phyloP scores from a whole-genome alignment of 2,888 invertebrate genomes.

The Aplocera efformata region DNA sequence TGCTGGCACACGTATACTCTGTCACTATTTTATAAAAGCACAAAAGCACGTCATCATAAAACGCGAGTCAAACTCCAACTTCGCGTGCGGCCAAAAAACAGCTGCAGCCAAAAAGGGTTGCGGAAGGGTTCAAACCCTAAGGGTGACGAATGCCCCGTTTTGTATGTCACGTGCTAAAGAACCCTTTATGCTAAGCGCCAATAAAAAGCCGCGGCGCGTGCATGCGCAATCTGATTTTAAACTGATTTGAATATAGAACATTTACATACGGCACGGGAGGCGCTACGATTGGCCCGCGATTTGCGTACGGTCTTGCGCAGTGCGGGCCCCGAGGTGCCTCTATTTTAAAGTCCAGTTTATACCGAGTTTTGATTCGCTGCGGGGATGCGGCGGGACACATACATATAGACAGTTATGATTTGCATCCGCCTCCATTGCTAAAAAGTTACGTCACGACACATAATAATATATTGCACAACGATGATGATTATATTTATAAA shows the following conservation, averaged over 20 bases:
- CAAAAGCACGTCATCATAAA: slow-evolving; percentile 18
- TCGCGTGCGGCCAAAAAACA: slow-evolving; percentile 69
- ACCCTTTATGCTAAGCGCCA: slow-evolving; percentile 69
- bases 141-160: slow-evolving; percentile 39
- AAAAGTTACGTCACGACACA: background rate
- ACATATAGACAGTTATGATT: slow-evolving; percentile 26
- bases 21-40: slow-evolving; percentile 14
- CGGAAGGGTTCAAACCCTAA: slow-evolving; percentile 60
- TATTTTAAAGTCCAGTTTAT: slow-evolving; percentile 60
- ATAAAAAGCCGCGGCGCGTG: slow-evolving; percentile 70
- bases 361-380: slow-evolving; percentile 59
- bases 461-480: slow-evolving; percentile 6
- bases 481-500: slow-evolving; percentile 16
- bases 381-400: slow-evolving; percentile 26
- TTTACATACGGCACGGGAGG: slow-evolving; percentile 61
- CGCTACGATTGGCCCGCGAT: slow-evolving; percentile 56
- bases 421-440: slow-evolving; percentile 21
- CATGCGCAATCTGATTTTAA: slow-evolving; percentile 78
- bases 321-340: slow-evolving; percentile 37
- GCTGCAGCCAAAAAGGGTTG: slow-evolving; percentile 68
- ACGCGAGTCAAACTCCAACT: slow-evolving; percentile 29
- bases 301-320: slow-evolving; percentile 65
- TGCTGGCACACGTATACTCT: slow-evolving; percentile 3
- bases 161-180: slow-evolving; percentile 40
- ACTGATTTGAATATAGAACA: slow-evolving; percentile 76